These are phyloP conservation scores for Ameiurus melas DNA, from an alignment of 2,113 vertebrate species.

Conservation along the genomic window DNA sequence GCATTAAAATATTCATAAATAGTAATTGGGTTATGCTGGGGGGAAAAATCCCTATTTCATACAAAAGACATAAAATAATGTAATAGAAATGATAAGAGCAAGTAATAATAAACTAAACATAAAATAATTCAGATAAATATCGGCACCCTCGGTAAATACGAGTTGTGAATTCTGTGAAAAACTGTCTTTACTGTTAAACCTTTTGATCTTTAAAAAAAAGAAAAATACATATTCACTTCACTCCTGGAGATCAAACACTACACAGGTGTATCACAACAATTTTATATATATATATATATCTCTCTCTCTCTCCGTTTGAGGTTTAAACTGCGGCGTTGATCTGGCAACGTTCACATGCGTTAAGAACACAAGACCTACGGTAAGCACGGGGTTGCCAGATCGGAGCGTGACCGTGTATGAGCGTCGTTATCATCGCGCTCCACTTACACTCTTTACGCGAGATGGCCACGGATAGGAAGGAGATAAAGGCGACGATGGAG, in stretches of 20 bases:
- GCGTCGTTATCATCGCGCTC: neutral
- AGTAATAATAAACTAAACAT: too few relatives aligned
- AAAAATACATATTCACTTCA: too few relatives aligned
- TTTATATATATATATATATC: too few relatives aligned
- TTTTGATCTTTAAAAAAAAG: too few relatives aligned
- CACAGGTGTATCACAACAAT: too few relatives aligned
- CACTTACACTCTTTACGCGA: constrained; percentile 84
- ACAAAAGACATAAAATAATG: neutral
- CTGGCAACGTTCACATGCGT: neutral
- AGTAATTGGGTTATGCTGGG: neutral
- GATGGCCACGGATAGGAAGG: constrained; percentile 83
- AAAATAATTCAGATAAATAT: too few relatives aligned
- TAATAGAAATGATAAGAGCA: neutral
- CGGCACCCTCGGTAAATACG: too few relatives aligned
- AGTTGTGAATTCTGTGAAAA: too few relatives aligned
- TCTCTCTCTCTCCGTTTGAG: too few relatives aligned
- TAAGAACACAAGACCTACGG: neutral
- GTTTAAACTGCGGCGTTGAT: neutral
- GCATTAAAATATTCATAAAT: too few relatives aligned
- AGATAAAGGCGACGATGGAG: constrained; percentile 78
- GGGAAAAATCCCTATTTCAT: neutral
- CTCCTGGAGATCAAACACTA: too few relatives aligned
- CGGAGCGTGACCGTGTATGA: neutral
- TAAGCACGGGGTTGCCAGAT: neutral
- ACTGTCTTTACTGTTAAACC: too few relatives aligned